Conservation (phyloP, 2,888 invertebrate species). For the Drosophila melanosoma region DNA sequence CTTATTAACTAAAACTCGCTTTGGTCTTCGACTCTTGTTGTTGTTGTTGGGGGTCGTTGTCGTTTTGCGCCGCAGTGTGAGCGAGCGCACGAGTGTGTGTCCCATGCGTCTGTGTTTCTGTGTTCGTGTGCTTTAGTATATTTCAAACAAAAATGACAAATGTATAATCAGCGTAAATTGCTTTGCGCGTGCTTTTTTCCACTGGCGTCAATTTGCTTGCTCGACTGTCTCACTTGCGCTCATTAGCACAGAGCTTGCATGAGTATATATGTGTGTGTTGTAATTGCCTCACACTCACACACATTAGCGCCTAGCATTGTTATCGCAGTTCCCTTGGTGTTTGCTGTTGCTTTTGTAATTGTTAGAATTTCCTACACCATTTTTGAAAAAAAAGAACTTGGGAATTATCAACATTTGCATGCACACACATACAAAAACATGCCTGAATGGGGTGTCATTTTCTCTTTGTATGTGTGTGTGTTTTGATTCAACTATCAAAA, state of each 20-base stretch:
- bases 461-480: slow-evolving; percentile 22
- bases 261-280: slow-evolving; percentile 15
- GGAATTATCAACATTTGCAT: slow-evolving; percentile 59
- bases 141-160: slow-evolving; percentile 74
- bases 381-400: slow-evolving; percentile 60
- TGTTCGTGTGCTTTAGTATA: slow-evolving; percentile 40
- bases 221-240: slow-evolving; percentile 42
- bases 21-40: slow-evolving; percentile 35
- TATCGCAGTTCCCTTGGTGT: slow-evolving; percentile 39
- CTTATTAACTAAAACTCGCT: slow-evolving; percentile 55
- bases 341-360: slow-evolving; percentile 50
- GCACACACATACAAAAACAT: slow-evolving; percentile 16
- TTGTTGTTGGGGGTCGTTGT: slow-evolving; percentile 45
- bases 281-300: slow-evolving; percentile 48
- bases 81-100: slow-evolving; percentile 64
- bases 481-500: slow-evolving; percentile 56
- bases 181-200: slow-evolving; percentile 72
- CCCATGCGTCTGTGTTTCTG: slow-evolving; percentile 25
- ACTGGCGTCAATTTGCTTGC: slow-evolving; percentile 49
- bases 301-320: slow-evolving; percentile 36
- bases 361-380: slow-evolving; percentile 70
- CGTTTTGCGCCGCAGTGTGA: slow-evolving; percentile 48
- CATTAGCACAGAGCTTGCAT: slow-evolving; percentile 22
- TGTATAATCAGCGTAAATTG: slow-evolving; percentile 74
- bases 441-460: slow-evolving; percentile 46